These are phyloP conservation scores for Siniperca undulata DNA, from an alignment of 2,797 vertebrate genomes.

Conservation along the genomic window DNA sequence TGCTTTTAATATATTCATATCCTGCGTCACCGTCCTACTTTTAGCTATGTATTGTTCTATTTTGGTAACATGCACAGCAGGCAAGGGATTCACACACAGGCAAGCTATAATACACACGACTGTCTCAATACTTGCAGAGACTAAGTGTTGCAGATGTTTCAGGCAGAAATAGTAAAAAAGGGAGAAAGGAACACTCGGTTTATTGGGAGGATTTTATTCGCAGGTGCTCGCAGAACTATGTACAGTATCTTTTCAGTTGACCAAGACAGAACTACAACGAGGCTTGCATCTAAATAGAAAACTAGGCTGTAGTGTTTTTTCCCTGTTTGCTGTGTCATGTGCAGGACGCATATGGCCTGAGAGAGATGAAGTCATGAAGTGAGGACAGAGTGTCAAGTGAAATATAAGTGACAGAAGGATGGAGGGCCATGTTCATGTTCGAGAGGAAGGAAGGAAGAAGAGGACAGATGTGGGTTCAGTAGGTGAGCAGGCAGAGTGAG, in stretches of 20 bases:
- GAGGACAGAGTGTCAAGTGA: neutral
- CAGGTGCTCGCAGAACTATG: neutral
- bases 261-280: neutral
- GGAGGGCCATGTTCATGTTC: neutral
- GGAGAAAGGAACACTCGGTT: conserved; percentile 7
- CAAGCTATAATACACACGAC: conserved; percentile 19
- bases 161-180: conserved; percentile 20
- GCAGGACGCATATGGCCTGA: neutral
- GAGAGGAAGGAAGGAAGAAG: neutral
- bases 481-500: neutral
- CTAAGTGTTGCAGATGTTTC: conserved; percentile 28
- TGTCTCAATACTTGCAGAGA: neutral
- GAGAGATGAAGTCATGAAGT: neutral
- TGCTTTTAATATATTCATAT: conserved; percentile 71
- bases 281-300: neutral
- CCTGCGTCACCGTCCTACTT: conserved; percentile 59
- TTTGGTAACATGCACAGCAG: conserved; percentile 59
- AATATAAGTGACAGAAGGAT: neutral
- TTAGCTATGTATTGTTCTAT: conserved; percentile 72
- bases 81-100: conserved; percentile 22
- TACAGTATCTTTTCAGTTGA: conserved; percentile 6
- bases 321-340: neutral
- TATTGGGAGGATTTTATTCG: conserved; percentile 28
- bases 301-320: neutral
- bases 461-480: neutral